Base-by-base conservation (phyloP, 2,888 invertebrate species). In the Alloscopus bannaensis region DNA sequence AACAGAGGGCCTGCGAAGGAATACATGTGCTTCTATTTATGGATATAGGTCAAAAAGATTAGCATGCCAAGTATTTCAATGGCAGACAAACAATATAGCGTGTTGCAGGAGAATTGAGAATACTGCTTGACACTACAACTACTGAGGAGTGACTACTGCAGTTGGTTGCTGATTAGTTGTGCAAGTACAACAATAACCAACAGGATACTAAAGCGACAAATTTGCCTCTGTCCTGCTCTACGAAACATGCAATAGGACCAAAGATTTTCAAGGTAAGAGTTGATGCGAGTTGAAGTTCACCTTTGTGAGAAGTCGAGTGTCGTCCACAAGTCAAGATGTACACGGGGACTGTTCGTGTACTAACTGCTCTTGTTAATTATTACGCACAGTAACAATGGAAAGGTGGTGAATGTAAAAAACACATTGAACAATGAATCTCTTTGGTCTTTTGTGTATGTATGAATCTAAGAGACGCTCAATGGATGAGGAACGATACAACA, bases 241-340 rank as follows among this genome's bases (percentile, higher is more conserved):
- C 13, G 36, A 13, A 36, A 13, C 36, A 36, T 36, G 36, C 36
- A 36, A 8, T 36, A 36, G 13, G 22, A 72, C 26, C 55, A 40
- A 24, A 28, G 26, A 24, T 50, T 79, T 79, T 79, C 79, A 79
- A 79, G 79, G 79, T 55, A 79, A 79, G 45, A 40, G 28, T 65
- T 55, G 22, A 71, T 28, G 50, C 42, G 52, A 66, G 59, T 66
- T 78, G 79, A 79, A 79, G 79, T 79, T 79, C 79, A 79, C 62
- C 62, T 47, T 18, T 20, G 47, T n/a, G n/a, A n/a, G n/a, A n/a
- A 60, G 42, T 42, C 20, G 40, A 29, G 26, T 55, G 55, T n/a
- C 55, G n/a, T 55, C 55, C 24, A n/a, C 11, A n/a, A 18, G n/a
- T 4, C 47, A 47, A n/a, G n/a, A 36, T 36, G 36, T 36, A n/a